A percentile compares a stretch with the other conserved stretches of the same genome.
These are phyloP conservation scores for Cydia fagiglandana DNA, from an alignment of 1,140 invertebrate species.

Conservation along the genomic window DNA sequence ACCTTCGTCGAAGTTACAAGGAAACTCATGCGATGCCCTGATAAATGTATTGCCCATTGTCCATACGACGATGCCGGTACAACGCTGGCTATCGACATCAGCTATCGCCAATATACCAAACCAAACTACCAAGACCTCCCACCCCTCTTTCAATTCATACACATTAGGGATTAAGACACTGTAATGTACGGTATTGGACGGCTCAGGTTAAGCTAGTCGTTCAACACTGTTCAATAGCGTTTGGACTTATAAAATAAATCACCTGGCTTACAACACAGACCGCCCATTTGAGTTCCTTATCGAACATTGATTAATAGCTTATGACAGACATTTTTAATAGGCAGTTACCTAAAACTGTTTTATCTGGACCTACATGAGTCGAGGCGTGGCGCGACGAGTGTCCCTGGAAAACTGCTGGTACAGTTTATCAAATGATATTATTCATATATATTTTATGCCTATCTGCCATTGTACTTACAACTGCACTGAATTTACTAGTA, in stretches of 20 bases:
- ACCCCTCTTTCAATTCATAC: constrained; percentile 25
- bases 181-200: background rate
- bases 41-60: constrained; percentile 60
- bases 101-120: constrained; percentile 49
- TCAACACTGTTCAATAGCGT: constrained; percentile 45
- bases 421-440: background rate
- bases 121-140: constrained; percentile 41
- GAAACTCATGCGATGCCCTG: constrained; percentile 41
- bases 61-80: constrained; percentile 53
- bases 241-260: constrained; percentile 65
- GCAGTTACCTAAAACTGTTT: constrained; percentile 64
- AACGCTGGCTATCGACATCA: constrained; percentile 47
- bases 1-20: constrained; percentile 19
- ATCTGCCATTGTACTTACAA: background rate
- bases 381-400: constrained; percentile 6
- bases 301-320: constrained; percentile 75
- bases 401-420: background rate
- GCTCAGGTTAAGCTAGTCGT: constrained; percentile 43
- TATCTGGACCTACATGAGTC: constrained; percentile 43
- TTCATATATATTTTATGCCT: background rate
- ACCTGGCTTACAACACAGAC: constrained; percentile 61
- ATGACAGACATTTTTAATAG: constrained; percentile 70
- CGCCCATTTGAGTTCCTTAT: constrained; percentile 70
- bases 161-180: background rate
- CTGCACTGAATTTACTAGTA: too few species aligned